Evolutionary conservation across 2,797 vertebrate genomes (phyloP).

Genomic region (Leuciscus waleckii): DNA sequence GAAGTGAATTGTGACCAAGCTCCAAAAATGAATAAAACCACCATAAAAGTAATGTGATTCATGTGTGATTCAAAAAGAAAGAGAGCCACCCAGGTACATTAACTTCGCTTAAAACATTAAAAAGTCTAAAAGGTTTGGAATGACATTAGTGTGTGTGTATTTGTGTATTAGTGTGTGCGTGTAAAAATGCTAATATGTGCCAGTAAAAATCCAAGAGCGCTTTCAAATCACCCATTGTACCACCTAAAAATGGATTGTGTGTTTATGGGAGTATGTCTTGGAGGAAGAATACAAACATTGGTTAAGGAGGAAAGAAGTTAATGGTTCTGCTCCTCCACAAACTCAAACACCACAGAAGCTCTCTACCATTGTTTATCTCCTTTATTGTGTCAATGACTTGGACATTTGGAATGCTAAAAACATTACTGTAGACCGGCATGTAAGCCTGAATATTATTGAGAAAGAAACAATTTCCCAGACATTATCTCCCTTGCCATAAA

Average conservation of each 20-base stretch:
- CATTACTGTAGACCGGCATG: constrained; percentile 57
- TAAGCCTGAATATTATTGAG: constrained; percentile 32
- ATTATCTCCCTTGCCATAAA: constrained; percentile 59
- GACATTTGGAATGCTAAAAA: constrained; percentile 49
- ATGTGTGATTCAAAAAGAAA: not conserved
- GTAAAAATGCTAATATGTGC: not conserved
- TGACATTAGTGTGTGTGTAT: not conserved
- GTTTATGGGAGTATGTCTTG: constrained; percentile 42
- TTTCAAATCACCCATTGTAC: not conserved
- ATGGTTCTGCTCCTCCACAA: constrained; percentile 61
- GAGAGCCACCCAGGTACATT: not conserved
- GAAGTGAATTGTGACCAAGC: not conserved
- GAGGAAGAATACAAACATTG: constrained; percentile 55
- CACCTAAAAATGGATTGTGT: constrained; percentile 27
- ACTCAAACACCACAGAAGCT: constrained; percentile 46
- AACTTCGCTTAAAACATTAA: not conserved
- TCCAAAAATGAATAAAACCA: not conserved
- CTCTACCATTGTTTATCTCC: constrained; percentile 60
- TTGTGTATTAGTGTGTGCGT: too few species aligned
- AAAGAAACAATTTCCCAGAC: constrained; percentile 56
- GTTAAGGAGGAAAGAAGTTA: constrained; percentile 59
- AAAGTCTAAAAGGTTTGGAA: not conserved
- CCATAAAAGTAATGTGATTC: not conserved
- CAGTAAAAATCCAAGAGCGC: not conserved
- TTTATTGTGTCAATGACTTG: constrained; percentile 62